Evolutionary conservation across 2,888 invertebrate genomes (phyloP).

Genomic region (Sinhomidia bicolor): DNA sequence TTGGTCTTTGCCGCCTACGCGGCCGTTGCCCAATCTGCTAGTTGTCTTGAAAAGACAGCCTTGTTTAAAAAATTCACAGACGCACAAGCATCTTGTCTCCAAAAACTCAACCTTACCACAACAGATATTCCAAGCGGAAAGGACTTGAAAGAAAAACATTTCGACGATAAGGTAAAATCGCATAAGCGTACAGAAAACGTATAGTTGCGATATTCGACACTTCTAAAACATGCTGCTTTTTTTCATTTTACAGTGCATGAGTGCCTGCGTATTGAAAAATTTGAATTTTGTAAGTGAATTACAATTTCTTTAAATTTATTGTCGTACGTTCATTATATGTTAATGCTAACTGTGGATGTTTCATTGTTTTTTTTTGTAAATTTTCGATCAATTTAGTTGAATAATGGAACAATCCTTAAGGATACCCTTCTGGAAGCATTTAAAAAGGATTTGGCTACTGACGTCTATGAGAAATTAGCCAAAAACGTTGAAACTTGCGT

Average conservation of each 20-base stretch:
- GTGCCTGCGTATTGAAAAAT: conserved; percentile 38
- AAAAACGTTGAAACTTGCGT: conserved; percentile 41
- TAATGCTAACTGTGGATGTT: too few relatives aligned
- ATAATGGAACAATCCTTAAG: conserved; percentile 40
- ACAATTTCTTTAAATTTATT: too few relatives aligned
- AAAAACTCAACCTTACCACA: neutral
- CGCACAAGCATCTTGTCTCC: conserved; percentile 1
- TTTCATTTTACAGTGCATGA: conserved; percentile 46
- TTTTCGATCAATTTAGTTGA: conserved; percentile 30
- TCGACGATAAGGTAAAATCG: conserved; percentile 33
- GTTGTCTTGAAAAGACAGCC: conserved; percentile 41
- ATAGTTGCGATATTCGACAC: neutral
- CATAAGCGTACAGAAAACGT: neutral
- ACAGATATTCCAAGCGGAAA: neutral
- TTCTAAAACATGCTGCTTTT: neutral
- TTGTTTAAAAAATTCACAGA: neutral
- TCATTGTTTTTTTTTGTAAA: too few relatives aligned
- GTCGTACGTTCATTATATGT: too few relatives aligned
- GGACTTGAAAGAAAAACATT: conserved; percentile 28
- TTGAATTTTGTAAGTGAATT: conserved; percentile 28
- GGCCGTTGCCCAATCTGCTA: neutral
- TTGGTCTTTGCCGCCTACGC: neutral
- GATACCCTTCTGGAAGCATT: conserved; percentile 27
- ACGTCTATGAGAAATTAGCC: conserved; percentile 36
- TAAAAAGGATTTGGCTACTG: conserved; percentile 4